Conservation (phyloP, 2,797 vertebrate species). For the Eidolon dupreanum region DNA sequence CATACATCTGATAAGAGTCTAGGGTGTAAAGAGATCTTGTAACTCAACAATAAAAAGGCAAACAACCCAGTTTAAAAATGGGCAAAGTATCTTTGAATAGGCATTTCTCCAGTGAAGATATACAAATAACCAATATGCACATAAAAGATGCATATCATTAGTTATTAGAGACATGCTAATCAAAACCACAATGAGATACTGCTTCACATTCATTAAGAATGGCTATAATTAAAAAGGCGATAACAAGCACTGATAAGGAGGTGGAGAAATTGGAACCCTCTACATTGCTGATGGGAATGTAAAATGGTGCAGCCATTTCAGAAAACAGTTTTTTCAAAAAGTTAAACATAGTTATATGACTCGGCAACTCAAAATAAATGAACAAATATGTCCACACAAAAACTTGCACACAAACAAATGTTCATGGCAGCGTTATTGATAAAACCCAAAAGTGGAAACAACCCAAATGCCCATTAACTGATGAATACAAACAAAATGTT, state of each 20-base stretch:
- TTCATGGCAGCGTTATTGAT: not conserved
- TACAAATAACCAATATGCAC: not conserved
- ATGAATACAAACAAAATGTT: not conserved
- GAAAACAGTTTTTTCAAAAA: not conserved
- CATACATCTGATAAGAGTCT: not conserved
- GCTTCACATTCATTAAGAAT: not conserved
- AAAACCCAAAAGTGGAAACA: not conserved
- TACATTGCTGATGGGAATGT: not conserved
- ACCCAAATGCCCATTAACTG: not conserved
- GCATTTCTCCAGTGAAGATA: not conserved
- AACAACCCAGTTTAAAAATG: not conserved
- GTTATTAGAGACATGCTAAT: not conserved
- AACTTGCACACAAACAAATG: not conserved
- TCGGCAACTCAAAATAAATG: not conserved
- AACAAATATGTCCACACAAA: not conserved
- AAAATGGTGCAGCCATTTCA: not conserved
- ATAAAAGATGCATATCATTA: not conserved
- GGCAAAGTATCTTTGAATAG: not conserved
- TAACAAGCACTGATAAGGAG: not conserved
- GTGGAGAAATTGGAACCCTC: not conserved
- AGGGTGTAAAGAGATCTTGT: not conserved
- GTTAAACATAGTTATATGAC: not conserved
- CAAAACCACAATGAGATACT: not conserved
- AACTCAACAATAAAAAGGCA: slow-evolving; percentile 5
- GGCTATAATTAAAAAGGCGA: not conserved